Evolutionary conservation across 1,140 invertebrate species (phyloP), one percentile per base, ranked within the genome.

Genomic region (Teleogryllus occipitalis): DNA sequence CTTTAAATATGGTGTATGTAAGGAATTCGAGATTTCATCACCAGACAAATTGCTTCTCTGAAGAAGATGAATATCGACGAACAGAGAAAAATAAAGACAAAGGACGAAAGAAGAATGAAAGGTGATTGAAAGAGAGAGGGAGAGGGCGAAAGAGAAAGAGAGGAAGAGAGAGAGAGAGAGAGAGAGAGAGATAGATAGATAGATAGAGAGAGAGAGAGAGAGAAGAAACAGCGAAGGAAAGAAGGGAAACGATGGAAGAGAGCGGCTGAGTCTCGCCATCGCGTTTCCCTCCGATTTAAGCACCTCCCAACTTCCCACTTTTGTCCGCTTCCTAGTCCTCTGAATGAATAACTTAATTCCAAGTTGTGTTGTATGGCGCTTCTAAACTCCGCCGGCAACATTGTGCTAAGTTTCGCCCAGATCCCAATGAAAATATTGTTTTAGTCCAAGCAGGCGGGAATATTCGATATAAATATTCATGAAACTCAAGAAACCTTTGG

Each of bases 391-490:
- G 10, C 10, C 54, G 10, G 54, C 54, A 65, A 65, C 54, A 65
- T 65, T 65, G 54, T 65, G 54, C 54, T 65, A 65, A 65, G 54
- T 65, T 65, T 65, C 54, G 54, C 54, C 10, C 54, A 65, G 54
- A 65, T 65, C 54, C 54, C 54, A 65, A 65, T 65, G 54, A 65
- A 65, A 65, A 65, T 65, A 65, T 65, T 65, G 54, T 65, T 65
- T 65, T 65, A 65, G 54, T 65, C 54, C 54, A 65, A 65, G 54
- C 54, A 18, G 54, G 54, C 10, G 54, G 54, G 54, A 65, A 65
- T 65, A 65, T 65, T 65, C 54, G 54, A 65, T 65, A 65, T 65
- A 65, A 65, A 65, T 65, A 65, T 65, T 65, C 54, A 65, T 65
- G 54, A 65, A 65, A 65, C 54, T 65, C 54, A 65, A 65, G 54